A percentile compares a stretch with the other conserved stretches of the same genome.
phyloP scores from a whole-genome alignment of 2,888 invertebrate species.

The Stenoptilia bipunctidactyla region DNA sequence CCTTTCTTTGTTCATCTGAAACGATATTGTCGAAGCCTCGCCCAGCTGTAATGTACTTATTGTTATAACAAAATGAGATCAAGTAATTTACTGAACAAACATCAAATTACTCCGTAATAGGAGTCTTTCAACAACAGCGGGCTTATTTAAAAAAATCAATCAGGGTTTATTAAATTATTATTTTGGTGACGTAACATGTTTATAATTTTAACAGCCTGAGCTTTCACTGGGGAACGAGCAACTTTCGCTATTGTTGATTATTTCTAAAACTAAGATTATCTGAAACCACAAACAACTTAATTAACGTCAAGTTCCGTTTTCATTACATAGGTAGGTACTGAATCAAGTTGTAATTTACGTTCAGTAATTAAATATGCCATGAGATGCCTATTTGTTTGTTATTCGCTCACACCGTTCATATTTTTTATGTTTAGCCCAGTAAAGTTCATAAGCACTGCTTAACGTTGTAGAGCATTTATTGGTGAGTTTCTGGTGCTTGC shows the following conservation, averaged over 20 bases:
- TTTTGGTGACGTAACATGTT: background rate
- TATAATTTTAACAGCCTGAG: conserved; percentile 1
- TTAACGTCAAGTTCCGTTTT: background rate
- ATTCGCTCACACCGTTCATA: too few species aligned
- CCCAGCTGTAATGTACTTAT: conserved; percentile 22
- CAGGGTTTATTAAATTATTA: background rate
- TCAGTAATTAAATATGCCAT: too few species aligned
- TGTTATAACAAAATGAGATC: conserved; percentile 3
- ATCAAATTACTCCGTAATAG: background rate
- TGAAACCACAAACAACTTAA: conserved; percentile 8
- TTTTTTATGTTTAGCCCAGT: too few species aligned
- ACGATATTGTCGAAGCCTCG: conserved; percentile 25
- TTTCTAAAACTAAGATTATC: conserved; percentile 4
- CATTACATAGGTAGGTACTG: background rate
- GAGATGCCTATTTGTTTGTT: too few species aligned
- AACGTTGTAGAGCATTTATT: too few species aligned
- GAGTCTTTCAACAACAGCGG: background rate
- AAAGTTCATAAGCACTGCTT: too few species aligned
- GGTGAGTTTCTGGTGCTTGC: too few species aligned
- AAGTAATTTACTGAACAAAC: background rate
- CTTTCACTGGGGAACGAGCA: conserved; percentile 6
- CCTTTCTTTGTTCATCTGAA: conserved; percentile 55
- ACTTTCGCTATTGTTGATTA: conserved; percentile 6
- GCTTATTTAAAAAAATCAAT: background rate
- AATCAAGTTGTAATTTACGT: too few species aligned